phyloP scores from a whole-genome alignment of 2,888 invertebrate species.

The Tenthredo notha region DNA sequence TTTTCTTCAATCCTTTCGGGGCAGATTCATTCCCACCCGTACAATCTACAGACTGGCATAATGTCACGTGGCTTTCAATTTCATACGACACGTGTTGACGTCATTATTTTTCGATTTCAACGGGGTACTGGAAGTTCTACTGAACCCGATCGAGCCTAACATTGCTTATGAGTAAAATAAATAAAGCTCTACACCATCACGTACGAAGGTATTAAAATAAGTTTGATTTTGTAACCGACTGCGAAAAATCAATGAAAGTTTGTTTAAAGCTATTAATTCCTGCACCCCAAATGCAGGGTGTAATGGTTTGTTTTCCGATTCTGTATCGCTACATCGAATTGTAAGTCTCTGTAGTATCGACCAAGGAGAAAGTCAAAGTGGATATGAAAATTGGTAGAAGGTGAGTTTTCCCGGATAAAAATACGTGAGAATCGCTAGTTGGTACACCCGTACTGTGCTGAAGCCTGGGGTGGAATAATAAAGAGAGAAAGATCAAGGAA shows the following conservation, averaged over 20 bases:
- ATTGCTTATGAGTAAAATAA: background rate
- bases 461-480: constrained; percentile 2
- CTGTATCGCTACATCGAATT: background rate
- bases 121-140: background rate
- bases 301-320: background rate
- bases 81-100: background rate
- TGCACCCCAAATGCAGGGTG: background rate
- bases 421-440: background rate
- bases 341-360: background rate
- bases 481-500: constrained; percentile 1
- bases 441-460: background rate
- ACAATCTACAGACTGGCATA: background rate
- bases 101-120: background rate
- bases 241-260: background rate
- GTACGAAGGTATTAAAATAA: background rate
- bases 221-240: background rate
- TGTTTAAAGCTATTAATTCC: background rate
- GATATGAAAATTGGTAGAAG: constrained; percentile 1
- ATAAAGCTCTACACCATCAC: background rate
- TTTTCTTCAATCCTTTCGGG: constrained; percentile 2
- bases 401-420: background rate
- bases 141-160: background rate
- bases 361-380: background rate
- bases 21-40: background rate
- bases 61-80: constrained; percentile 11